Percentiles rank a stretch among this genome's conserved stretches.
These are phyloP conservation scores for Saturnia japonica DNA, from an alignment of 2,888 invertebrate genomes.

Conservation along the genomic window DNA sequence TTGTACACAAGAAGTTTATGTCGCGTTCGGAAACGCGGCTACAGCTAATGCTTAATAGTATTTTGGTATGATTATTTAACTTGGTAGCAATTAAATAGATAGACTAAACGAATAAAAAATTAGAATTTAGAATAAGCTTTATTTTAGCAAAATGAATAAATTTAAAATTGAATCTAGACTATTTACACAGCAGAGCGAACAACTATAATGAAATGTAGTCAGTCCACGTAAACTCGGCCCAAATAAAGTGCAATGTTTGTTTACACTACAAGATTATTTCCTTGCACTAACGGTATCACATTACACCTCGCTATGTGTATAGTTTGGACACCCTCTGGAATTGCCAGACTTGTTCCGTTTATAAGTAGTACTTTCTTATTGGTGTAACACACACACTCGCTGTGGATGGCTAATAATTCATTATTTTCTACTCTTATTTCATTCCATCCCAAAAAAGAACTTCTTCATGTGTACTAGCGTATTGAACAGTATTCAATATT, in stretches of 20 bases:
- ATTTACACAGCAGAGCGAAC: constrained; percentile 34
- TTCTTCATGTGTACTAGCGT: not conserved
- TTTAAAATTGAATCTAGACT: constrained; percentile 6
- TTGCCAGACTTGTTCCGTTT: constrained; percentile 58
- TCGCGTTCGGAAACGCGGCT: too few relatives aligned
- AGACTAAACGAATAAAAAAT: too few relatives aligned
- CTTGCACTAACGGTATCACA: constrained; percentile 64
- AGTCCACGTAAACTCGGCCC: constrained; percentile 54
- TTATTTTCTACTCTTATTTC: constrained; percentile 5
- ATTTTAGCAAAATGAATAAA: too few relatives aligned
- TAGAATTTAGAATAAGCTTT: too few relatives aligned
- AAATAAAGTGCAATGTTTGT: constrained; percentile 69
- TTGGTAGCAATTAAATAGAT: too few relatives aligned
- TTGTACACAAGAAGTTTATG: too few relatives aligned
- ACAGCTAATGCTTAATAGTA: too few relatives aligned
- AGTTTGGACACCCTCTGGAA: constrained; percentile 58
- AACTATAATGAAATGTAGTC: constrained; percentile 42
- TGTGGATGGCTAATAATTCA: constrained; percentile 28
- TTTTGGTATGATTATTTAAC: too few relatives aligned
- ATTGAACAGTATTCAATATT: too few relatives aligned
- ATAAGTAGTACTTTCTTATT: constrained; percentile 52
- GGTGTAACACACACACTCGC: constrained; percentile 41
- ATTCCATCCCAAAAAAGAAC: not conserved
- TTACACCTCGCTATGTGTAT: constrained; percentile 51
- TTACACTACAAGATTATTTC: constrained; percentile 73